Evolutionary conservation across 2,113 vertebrate genomes (phyloP), one percentile per base, ranked within the genome.

Genomic region (Lampris megalopsis): DNA sequence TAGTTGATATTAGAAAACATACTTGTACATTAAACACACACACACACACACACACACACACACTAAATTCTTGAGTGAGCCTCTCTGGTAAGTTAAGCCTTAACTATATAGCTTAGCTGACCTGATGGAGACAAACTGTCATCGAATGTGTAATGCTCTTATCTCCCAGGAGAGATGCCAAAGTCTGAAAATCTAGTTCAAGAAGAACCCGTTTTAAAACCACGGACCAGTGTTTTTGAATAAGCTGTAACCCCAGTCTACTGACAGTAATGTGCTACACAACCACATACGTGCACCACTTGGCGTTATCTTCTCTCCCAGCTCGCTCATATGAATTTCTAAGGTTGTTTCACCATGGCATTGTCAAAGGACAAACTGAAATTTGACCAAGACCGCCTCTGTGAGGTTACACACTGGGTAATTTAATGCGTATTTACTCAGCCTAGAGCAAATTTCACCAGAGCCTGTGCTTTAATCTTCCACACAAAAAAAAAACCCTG

Each of bases 391-490:
- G 41, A 8, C 49, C 48, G 65, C 67, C 67, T n/a, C 54, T 52
- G 36, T 8, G 11, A 73, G 60, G 78, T 61, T 61, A 47, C 9
- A 54, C 61, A 60, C 54, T 13, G 35, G 24, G 11, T 68, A 67
- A 74, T 72, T 61, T 58, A 58, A 79, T 66, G 52, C 59, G 35
- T 68, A 68, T 85, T 81, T 59, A 49, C 54, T 73, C 63, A 60
- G 48, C 52, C 56, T 71, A 13, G 50, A 79, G 73, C 11, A 52
- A 50, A 77, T 65, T 83, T 75, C 49, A 58, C 42, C 0, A 24
- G 36, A 54, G 64, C 38, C 8, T 38, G 42, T 57, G 45, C 35
- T 37, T 68, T 66, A 63, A 70, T 77, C 13, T 50, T 57, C 35
- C 48, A 63, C 36, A 68, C 60, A 60, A 61, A 53, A 60, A 61